Percentiles rank a stretch among this genome's conserved stretches.
These are phyloP conservation scores for Boloria euphrosyne DNA, from an alignment of 2,888 invertebrate genomes.

Conservation along the genomic window DNA sequence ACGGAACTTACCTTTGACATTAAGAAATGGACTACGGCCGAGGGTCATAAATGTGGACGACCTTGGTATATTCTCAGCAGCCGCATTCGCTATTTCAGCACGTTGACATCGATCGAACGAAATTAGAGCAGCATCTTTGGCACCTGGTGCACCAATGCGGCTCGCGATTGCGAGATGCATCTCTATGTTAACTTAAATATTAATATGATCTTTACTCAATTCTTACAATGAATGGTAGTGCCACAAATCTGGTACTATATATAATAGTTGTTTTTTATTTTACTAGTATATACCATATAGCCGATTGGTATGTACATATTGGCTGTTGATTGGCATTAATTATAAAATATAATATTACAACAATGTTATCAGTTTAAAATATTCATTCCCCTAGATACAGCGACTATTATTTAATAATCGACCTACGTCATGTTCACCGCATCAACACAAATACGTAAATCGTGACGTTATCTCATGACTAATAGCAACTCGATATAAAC, in stretches of 20 bases:
- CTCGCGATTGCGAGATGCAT: slow-evolving; percentile 55
- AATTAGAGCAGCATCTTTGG: slow-evolving; percentile 72
- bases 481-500: slow-evolving; percentile 30
- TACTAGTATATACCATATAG: too few relatives aligned
- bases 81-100: slow-evolving; percentile 66
- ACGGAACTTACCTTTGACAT: slow-evolving; percentile 37
- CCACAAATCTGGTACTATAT: too few relatives aligned
- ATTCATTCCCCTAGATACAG: slow-evolving; percentile 20
- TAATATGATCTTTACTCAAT: background rate
- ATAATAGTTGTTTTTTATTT: too few relatives aligned
- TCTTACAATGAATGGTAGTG: too few relatives aligned
- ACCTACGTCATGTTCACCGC: slow-evolving; percentile 26
- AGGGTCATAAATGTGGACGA: slow-evolving; percentile 33
- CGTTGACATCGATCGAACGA: slow-evolving; percentile 65
- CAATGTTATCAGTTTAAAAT: slow-evolving; percentile 16
- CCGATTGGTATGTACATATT: too few relatives aligned
- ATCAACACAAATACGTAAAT: slow-evolving; percentile 36
- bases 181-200: slow-evolving; percentile 18
- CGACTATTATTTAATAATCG: slow-evolving; percentile 22
- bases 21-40: slow-evolving; percentile 36
- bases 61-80: slow-evolving; percentile 58
- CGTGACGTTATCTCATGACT: slow-evolving; percentile 38
- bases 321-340: too few relatives aligned
- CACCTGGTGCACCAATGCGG: slow-evolving; percentile 63
- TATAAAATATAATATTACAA: background rate